Base-by-base conservation (phyloP, 1,140 invertebrate genomes). In the Berghia stephanieae region DNA sequence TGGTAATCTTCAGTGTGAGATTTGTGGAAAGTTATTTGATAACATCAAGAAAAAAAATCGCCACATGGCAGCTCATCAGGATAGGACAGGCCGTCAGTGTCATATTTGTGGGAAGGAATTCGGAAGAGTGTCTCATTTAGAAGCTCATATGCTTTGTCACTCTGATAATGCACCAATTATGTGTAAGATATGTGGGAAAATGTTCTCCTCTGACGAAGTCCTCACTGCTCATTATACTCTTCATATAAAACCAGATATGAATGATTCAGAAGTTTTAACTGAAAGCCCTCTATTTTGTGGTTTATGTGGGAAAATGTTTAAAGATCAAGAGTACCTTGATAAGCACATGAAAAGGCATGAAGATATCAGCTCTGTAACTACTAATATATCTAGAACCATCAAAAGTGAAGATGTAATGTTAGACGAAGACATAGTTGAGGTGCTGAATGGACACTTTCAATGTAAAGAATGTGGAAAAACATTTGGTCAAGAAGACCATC, bases 321-420 rank as follows among this genome's bases (percentile, higher is more conserved):
- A 76, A n/a, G 71, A 74, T 36, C 79, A 80, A 55, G 46, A 72
- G 38, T 80, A 72, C 63, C 67, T 80, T 27, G 67, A 76, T 16
- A 76, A 80, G 57, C 79, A 80, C 57, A 80, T 80, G 79, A 80
- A 80, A 40, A 72, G 69, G 10, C 79, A 80, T 76, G 74, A 76
- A 42, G 74, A 63, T n/a, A 21, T 76, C 18, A 44, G 68, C 55
- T 66, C 74, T 13, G n/a, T n/a, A n/a, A n/a, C n/a, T n/a, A n/a
- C n/a, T n/a, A n/a, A n/a, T n/a, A n/a, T n/a, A n/a, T n/a, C n/a
- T n/a, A n/a, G n/a, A n/a, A n/a, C n/a, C n/a, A n/a, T n/a, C n/a
- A n/a, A 63, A 5, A 63, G 74, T 36, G 44, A 63, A 21, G 63
- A 76, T 69, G 34, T 77, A 43, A 49, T 66, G 52, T 5, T 63